These are phyloP conservation scores for Zaprionus kolodkinae DNA, from an alignment of 1,140 invertebrate genomes.

Conservation along the genomic window DNA sequence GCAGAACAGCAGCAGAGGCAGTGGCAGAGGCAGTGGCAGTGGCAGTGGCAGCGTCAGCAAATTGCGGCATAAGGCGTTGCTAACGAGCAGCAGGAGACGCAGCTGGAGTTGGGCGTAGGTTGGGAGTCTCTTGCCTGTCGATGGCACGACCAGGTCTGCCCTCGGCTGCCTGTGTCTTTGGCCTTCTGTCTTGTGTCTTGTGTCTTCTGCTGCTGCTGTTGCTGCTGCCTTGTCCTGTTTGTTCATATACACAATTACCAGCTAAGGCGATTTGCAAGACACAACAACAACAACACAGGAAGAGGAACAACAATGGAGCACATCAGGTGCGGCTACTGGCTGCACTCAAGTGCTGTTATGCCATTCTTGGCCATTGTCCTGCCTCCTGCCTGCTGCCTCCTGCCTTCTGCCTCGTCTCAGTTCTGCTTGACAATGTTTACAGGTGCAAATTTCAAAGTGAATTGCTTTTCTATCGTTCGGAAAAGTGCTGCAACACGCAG, in stretches of 20 bases:
- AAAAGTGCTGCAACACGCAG: constrained; percentile 78
- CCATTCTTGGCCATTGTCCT: constrained; percentile 26
- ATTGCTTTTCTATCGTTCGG: constrained; percentile 81
- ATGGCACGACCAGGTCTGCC: constrained; percentile 5
- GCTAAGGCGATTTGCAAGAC: constrained; percentile 74
- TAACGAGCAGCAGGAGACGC: constrained; percentile 58
- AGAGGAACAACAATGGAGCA: constrained; percentile 36
- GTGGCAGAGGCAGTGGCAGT: no score
- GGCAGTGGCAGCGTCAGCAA: constrained; percentile 63
- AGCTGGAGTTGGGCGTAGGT: background rate
- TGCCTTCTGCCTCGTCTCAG: no score
- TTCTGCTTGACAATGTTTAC: constrained; percentile 80
- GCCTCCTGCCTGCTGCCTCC: constrained; percentile 59
- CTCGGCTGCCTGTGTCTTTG: background rate
- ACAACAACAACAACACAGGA: constrained; percentile 42
- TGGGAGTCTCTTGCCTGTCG: constrained; percentile 6
- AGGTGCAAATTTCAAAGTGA: constrained; percentile 83
- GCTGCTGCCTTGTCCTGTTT: constrained; percentile 44
- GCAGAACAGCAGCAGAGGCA: no score
- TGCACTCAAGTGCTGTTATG: constrained; percentile 75
- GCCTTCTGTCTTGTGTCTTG: constrained; percentile 23
- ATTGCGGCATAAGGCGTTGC: constrained; percentile 72
- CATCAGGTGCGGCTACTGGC: constrained; percentile 61
- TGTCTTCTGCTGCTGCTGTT: constrained; percentile 16
- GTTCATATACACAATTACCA: constrained; percentile 80